A percentile compares a stretch with the other conserved stretches of the same genome.
These are phyloP conservation scores for Hermetia illucens DNA, from an alignment of 1,140 invertebrate genomes.

Conservation along the genomic window DNA sequence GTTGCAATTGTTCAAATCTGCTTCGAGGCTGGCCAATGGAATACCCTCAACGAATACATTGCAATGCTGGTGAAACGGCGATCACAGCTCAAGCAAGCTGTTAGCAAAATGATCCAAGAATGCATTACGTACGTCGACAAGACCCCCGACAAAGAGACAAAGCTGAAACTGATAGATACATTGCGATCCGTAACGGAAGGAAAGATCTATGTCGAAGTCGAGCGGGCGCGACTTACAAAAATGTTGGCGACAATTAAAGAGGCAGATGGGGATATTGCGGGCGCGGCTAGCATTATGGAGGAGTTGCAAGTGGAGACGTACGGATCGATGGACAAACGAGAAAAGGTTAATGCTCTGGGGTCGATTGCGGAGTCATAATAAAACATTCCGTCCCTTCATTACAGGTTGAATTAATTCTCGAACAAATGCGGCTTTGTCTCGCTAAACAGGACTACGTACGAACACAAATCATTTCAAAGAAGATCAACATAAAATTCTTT, in stretches of 20 bases:
- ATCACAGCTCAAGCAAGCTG: slow-evolving; percentile 93
- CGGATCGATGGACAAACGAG: slow-evolving; percentile 95
- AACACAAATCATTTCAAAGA: slow-evolving; percentile 98
- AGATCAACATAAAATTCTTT: slow-evolving; percentile 96
- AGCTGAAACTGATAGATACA: slow-evolving; percentile 92
- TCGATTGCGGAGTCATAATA: no score
- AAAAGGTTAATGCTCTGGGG: slow-evolving; percentile 53
- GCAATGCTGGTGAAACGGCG: slow-evolving; percentile 81
- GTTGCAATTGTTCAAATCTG: slow-evolving; percentile 91
- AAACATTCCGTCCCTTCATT: not conserved
- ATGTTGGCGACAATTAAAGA: slow-evolving; percentile 90
- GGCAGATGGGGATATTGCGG: slow-evolving; percentile 76
- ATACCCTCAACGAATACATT: slow-evolving; percentile 89
- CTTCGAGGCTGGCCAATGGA: slow-evolving; percentile 85
- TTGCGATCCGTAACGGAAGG: slow-evolving; percentile 91
- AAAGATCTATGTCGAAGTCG: slow-evolving; percentile 99
- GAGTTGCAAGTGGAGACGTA: slow-evolving; percentile 99
- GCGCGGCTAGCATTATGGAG: slow-evolving; percentile 86
- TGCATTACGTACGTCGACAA: slow-evolving; percentile 91
- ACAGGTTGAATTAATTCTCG: slow-evolving; percentile 82
- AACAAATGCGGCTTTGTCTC: slow-evolving; percentile 96
- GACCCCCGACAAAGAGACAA: slow-evolving; percentile 77
- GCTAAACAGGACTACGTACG: slow-evolving; percentile 93
- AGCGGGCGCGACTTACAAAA: slow-evolving; percentile 89
- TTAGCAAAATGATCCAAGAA: slow-evolving; percentile 98